These are phyloP conservation scores for Cantharis rustica DNA, from an alignment of 2,888 invertebrate species.

Conservation along the genomic window DNA sequence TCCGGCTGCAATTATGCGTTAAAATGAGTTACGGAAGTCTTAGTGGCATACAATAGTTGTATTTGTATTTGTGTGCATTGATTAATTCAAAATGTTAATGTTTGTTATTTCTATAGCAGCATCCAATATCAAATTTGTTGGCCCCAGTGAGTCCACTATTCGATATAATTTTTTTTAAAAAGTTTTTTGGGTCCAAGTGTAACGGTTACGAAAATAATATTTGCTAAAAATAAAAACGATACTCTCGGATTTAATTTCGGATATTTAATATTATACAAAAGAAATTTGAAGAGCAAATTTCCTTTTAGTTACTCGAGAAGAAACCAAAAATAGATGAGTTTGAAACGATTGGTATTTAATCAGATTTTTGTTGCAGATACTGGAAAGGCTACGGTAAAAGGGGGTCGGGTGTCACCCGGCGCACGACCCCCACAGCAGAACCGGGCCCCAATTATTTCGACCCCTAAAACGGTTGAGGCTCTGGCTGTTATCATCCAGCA, in stretches of 20 bases:
- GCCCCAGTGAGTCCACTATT: background rate
- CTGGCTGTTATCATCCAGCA: slow-evolving; percentile 85
- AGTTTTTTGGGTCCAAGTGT: too few relatives aligned
- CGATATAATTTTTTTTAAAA: background rate
- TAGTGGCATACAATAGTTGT: background rate
- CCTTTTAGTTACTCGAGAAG: too few relatives aligned
- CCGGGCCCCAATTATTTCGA: slow-evolving; percentile 51
- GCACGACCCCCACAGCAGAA: slow-evolving; percentile 47
- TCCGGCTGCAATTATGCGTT: slow-evolving; percentile 11
- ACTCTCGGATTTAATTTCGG: background rate
- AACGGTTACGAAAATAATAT: background rate
- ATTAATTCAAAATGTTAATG: background rate
- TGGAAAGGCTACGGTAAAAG: slow-evolving; percentile 54
- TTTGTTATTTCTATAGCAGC: background rate
- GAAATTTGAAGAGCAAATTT: background rate
- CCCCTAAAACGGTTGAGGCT: slow-evolving; percentile 77
- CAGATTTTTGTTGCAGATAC: slow-evolving; percentile 51
- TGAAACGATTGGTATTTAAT: background rate
- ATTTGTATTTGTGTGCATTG: background rate
- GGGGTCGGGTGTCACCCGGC: slow-evolving; percentile 52
- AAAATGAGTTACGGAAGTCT: slow-evolving; percentile 9
- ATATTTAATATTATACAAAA: background rate
- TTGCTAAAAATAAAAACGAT: background rate
- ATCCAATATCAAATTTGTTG: background rate
- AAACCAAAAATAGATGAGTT: background rate